A percentile compares a stretch with the other conserved stretches of the same genome.
phyloP scores from a whole-genome alignment of 2,113 vertebrate species.

The Ceyx margarethae region DNA sequence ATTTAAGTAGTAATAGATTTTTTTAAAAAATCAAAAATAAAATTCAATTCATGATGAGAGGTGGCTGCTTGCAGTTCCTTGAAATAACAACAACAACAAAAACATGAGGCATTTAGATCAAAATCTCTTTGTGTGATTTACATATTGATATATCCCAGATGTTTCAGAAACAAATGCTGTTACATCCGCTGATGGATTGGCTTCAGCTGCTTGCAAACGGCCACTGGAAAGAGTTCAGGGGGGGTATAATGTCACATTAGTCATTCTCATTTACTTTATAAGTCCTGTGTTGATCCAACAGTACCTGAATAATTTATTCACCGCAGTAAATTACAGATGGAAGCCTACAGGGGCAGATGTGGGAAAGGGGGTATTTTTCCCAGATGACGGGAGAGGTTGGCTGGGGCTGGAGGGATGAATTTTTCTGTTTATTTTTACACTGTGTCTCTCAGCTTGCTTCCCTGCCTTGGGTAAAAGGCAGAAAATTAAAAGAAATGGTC shows the following conservation, averaged over 20 bases:
- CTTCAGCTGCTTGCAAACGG: slow-evolving; percentile 7
- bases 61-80: slow-evolving; percentile 47
- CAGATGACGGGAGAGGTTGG: background rate
- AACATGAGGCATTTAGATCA: slow-evolving; percentile 49
- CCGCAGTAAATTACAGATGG: background rate
- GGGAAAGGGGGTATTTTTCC: background rate
- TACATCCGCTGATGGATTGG: slow-evolving; percentile 46
- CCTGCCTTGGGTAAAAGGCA: background rate
- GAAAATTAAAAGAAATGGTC: background rate
- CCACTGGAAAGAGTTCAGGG: slow-evolving; percentile 1
- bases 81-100: slow-evolving; percentile 63
- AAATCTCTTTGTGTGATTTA: slow-evolving; percentile 48
- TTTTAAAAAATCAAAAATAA: background rate
- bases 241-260: slow-evolving; percentile 24
- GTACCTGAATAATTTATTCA: slow-evolving; percentile 20
- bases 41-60: background rate
- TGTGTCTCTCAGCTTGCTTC: background rate
- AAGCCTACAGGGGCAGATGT: background rate
- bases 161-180: slow-evolving; percentile 55
- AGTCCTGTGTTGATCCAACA: slow-evolving; percentile 30
- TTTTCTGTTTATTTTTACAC: background rate
- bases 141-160: slow-evolving; percentile 67
- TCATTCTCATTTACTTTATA: slow-evolving; percentile 30
- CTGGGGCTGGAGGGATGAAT: background rate
- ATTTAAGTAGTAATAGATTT: background rate